Conservation (phyloP, 2,888 invertebrate genomes). For the Pycnomerus fuliginosus region DNA sequence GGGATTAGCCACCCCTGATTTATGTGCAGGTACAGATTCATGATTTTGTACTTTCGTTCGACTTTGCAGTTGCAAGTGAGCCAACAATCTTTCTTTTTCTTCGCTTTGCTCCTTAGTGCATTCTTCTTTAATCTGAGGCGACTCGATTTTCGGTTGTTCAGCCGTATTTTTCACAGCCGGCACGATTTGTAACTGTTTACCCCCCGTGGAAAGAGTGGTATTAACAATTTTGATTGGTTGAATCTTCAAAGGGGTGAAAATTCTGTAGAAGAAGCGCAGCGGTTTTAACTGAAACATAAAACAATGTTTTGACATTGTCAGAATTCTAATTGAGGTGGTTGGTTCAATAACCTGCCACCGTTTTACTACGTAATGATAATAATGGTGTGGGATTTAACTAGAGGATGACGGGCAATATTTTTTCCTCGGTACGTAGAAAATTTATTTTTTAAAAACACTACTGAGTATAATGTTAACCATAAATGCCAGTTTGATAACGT, state of each 20-base stretch:
- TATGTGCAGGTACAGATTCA: conserved; percentile 34
- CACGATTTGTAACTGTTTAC: conserved; percentile 49
- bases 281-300: conserved; percentile 58
- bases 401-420: conserved; percentile 6
- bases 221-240: conserved; percentile 50
- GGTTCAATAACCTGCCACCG: conserved; percentile 20
- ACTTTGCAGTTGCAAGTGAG: conserved; percentile 47
- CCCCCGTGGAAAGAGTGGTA: conserved; percentile 46
- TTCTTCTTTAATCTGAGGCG: conserved; percentile 11
- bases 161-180: conserved; percentile 34
- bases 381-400: conserved; percentile 4
- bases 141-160: conserved; percentile 9
- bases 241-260: conserved; percentile 53
- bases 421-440: conserved; percentile 4
- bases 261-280: conserved; percentile 65
- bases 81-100: conserved; percentile 46
- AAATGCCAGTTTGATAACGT: too few relatives aligned
- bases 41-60: conserved; percentile 38
- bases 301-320: conserved; percentile 1
- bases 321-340: conserved; percentile 8
- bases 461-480: neutral
- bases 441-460: conserved; percentile 6
- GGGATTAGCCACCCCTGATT: conserved; percentile 16
- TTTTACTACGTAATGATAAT: conserved; percentile 1
- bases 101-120: conserved; percentile 30